Evolutionary conservation across 2,888 invertebrate genomes (phyloP), one percentile per base, ranked within the genome.

Genomic region (Caenorhabditis japonica): DNA sequence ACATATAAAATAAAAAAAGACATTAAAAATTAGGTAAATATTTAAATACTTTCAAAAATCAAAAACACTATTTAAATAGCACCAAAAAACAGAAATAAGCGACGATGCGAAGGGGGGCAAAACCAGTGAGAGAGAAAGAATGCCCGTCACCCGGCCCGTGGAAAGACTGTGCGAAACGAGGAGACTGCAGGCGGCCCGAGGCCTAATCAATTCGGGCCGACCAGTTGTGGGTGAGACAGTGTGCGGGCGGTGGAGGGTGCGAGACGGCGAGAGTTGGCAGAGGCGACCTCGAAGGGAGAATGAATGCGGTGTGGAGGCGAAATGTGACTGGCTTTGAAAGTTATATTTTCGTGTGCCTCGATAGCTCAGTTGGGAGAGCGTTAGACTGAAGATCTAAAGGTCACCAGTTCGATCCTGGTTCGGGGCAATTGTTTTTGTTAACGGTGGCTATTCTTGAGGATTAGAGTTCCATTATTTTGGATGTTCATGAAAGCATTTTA

Each of bases 361-460:
- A 79, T 79, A 79, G 79, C 79, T 79, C 79, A 79, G 83, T 83
- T 83, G 81, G 81, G 81, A 83, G 81, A 82, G 81, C 83, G 81
- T 82, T 82, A 80, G 80, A 82, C 83, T 83, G 83, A 83, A 82
- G 83, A 82, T 82, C 81, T 81, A 79, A 81, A 82, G 77, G 83
- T 81, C 80, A 74, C 80, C 80, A 77, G 80, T 81, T 83, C 82
- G 77, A 82, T 80, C 80, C 82, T 76, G 79, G 79, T 76, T 76
- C 61, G 59, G 79, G 79, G 76, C 74, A 76, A 64, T 64, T 36
- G 43, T 12, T 19, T 47, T 53, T 52, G 51, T 44, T 33, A 10
- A 1, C 2, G 4, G 13, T 39, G 36, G 23, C n/a, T n/a, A 23
- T 30, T 30, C n/a, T n/a, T n/a, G n/a, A n/a, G n/a, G n/a, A n/a